Evolutionary conservation across 2,797 vertebrate genomes (phyloP), one percentile per base, ranked within the genome.

Genomic region (Premnoplex brunnescens): DNA sequence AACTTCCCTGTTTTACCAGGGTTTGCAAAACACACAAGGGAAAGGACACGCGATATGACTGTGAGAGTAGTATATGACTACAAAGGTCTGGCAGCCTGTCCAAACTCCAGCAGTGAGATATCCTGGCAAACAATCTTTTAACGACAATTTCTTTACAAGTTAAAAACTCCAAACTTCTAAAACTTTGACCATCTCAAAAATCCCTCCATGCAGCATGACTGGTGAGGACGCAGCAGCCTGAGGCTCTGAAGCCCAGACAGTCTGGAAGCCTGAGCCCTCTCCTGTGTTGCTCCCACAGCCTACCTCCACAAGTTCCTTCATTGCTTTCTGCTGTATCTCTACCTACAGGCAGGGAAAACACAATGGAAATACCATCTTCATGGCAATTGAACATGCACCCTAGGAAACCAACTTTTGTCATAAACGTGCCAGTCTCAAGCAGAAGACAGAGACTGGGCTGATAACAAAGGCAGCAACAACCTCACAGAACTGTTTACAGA

Each of bases 1-100:
- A 92, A 75, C 87, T 74, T 93, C 84, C 54, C 73, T 69, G 62
- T 81, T 85, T 89, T 91, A 94, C 85, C 62, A 92, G 63, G 75
- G 83, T 52, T 24, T 73, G 72, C 73, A 96, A 92, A 95, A 87
- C 52, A 92, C 52, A 43, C 34, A 60, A 56, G 59, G 49, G 36
- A 91, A 82, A 89, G 39, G 68, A 69, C 49, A 85, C 0, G 5
- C 7, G 48, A 49, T n/a, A 62, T 10, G 3, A 17, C 54, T 37
- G 51, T 49, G 62, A 92, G 66, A 78, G 27, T 3, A 64, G 10
- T 46, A 37, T 9, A n/a, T n/a, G 66, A 58, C 58, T 52, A 72
- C 44, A 67, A 36, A 52, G 24, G 54, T 64, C 69, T 58, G 39
- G 54, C 0, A 0, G 16, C 56, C 62, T 60, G 74, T 23, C 62